Percentiles rank a stretch among this genome's conserved stretches.
Conservation (phyloP, 2,888 invertebrate genomes). For the Eupithecia centaureata region DNA sequence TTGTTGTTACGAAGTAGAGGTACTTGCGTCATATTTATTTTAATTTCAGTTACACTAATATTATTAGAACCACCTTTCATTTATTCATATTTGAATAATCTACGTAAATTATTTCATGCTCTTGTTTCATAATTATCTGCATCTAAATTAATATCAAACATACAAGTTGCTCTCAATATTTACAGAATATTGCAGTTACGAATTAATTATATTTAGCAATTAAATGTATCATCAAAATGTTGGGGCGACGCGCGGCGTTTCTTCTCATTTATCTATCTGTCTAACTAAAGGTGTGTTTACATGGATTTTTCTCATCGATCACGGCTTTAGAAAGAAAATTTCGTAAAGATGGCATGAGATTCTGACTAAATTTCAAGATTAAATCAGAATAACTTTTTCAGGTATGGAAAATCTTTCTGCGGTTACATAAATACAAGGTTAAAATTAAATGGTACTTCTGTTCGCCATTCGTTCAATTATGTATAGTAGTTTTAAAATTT, state of each 20-base stretch:
- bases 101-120: conserved; percentile 1
- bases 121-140: conserved; percentile 3
- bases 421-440: too few relatives aligned
- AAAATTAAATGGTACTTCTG: too few relatives aligned
- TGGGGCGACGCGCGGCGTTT: conserved; percentile 56
- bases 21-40: too few relatives aligned
- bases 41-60: too few relatives aligned
- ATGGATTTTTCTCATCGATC: not conserved
- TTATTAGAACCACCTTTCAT: not conserved
- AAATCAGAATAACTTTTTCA: not conserved
- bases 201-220: conserved; percentile 81
- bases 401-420: too few relatives aligned
- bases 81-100: not conserved
- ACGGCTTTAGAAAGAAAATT: too few relatives aligned
- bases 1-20: not conserved
- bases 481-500: too few relatives aligned
- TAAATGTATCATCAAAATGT: conserved; percentile 75
- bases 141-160: conserved; percentile 26
- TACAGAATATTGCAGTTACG: conserved; percentile 59
- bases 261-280: conserved; percentile 44
- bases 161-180: conserved; percentile 51
- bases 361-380: not conserved
- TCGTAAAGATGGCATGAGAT: too few relatives aligned
- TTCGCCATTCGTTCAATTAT: too few relatives aligned
- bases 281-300: not conserved